phyloP scores from a whole-genome alignment of 2,888 invertebrate species.

The Cordilura impudica region DNA sequence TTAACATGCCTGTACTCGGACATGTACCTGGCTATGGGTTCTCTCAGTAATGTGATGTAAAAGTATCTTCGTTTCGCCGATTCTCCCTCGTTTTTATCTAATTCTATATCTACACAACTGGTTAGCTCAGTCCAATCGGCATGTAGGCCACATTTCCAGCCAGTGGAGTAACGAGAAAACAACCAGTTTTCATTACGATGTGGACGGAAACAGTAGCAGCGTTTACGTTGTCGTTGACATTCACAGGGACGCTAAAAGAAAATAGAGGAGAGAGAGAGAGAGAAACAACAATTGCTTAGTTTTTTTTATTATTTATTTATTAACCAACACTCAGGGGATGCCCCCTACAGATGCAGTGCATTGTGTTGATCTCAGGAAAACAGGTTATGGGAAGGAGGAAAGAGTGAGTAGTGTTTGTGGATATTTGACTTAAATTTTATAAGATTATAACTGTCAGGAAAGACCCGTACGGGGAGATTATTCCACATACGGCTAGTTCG shows the following conservation, averaged over 20 bases:
- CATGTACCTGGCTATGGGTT: slow-evolving; percentile 94
- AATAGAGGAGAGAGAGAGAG: neutral
- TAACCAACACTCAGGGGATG: too few relatives aligned
- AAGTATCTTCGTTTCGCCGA: slow-evolving; percentile 92
- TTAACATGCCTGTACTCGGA: slow-evolving; percentile 98
- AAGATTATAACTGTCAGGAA: too few relatives aligned
- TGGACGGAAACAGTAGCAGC: slow-evolving; percentile 94
- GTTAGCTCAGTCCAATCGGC: slow-evolving; percentile 99
- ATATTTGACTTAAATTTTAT: too few relatives aligned
- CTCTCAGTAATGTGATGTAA: slow-evolving; percentile 96
- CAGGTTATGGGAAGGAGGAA: too few relatives aligned
- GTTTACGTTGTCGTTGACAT: slow-evolving; percentile 92
- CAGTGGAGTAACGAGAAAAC: slow-evolving; percentile 97
- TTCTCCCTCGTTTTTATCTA: slow-evolving; percentile 93
- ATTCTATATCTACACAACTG: slow-evolving; percentile 91
- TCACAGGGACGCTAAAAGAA: slow-evolving; percentile 88
- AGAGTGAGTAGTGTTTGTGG: too few relatives aligned
- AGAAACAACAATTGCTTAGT: neutral
- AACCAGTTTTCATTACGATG: slow-evolving; percentile 97
- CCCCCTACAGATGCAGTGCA: too few relatives aligned
- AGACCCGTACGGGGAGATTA: too few relatives aligned
- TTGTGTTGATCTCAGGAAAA: too few relatives aligned
- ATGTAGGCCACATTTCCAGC: slow-evolving; percentile 98
- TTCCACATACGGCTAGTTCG: too few relatives aligned
- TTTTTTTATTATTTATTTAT: too few relatives aligned